Percentiles rank a stretch among this genome's conserved stretches.
These are phyloP conservation scores for Portunus trituberculatus DNA, from an alignment of 1,140 invertebrate species.

Conservation along the genomic window DNA sequence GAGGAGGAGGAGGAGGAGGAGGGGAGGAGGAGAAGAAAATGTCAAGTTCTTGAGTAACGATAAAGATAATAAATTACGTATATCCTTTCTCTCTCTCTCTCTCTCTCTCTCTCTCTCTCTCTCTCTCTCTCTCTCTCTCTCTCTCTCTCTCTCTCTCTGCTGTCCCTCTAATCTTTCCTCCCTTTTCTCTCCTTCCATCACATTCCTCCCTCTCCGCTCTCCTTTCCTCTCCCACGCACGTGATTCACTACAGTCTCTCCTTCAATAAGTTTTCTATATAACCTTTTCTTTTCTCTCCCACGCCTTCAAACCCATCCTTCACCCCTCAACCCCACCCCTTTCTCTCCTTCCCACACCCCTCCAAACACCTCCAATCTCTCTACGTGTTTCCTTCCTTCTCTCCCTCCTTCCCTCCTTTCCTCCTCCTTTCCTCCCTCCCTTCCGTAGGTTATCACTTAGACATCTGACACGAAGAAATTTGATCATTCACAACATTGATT, in stretches of 20 bases:
- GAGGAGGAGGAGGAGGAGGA: neutral
- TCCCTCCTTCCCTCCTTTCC: neutral
- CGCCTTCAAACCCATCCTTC: neutral
- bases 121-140: no score
- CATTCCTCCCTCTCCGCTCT: neutral
- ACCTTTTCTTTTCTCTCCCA: neutral
- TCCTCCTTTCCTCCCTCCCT: neutral
- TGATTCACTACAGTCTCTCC: neutral
- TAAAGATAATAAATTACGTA: no score
- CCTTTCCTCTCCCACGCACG: neutral
- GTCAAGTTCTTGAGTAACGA: neutral
- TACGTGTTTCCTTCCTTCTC: neutral
- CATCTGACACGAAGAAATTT: conserved; percentile 59
- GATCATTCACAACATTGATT: conserved; percentile 69
- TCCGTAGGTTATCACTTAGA: neutral
- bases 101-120: no score
- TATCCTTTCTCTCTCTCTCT: no score
- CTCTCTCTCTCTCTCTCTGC: neutral
- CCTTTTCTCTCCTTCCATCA: neutral
- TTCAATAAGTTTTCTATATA: neutral
- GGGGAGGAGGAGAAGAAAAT: neutral
- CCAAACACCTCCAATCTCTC: neutral
- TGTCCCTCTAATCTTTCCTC: neutral
- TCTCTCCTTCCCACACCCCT: neutral
- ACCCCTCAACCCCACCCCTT: neutral